These are phyloP conservation scores for Crocidura indochinensis DNA, from an alignment of 2,797 vertebrate species.

Conservation along the genomic window DNA sequence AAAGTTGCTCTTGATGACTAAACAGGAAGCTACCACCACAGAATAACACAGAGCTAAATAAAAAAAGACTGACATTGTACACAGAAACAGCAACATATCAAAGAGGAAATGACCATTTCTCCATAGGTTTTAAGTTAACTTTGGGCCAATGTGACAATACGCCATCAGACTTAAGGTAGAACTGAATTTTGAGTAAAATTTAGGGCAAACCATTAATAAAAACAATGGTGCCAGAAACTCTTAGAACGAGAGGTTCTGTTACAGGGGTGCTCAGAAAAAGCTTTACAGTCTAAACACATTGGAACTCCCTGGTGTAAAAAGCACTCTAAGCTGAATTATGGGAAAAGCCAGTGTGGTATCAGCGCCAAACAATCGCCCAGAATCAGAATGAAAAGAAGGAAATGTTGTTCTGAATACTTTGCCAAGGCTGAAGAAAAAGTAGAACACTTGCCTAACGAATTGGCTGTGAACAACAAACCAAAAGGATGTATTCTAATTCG, in stretches of 20 bases:
- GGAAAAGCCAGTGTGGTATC: slow-evolving; percentile 89
- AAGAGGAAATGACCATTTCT: slow-evolving; percentile 46
- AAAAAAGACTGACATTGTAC: slow-evolving; percentile 46
- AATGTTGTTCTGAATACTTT: slow-evolving; percentile 88
- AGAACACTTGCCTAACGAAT: slow-evolving; percentile 85
- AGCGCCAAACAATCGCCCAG: slow-evolving; percentile 89
- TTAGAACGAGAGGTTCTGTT: slow-evolving; percentile 73
- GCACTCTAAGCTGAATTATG: slow-evolving; percentile 88
- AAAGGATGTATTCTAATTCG: slow-evolving; percentile 76
- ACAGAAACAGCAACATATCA: slow-evolving; percentile 56
- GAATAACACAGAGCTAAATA: slow-evolving; percentile 91
- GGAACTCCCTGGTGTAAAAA: slow-evolving; percentile 89
- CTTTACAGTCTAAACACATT: slow-evolving; percentile 87
- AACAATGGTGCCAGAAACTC: slow-evolving; percentile 71
- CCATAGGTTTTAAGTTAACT: slow-evolving; percentile 48
- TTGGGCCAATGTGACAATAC: slow-evolving; percentile 34
- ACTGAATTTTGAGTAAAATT: slow-evolving; percentile 59
- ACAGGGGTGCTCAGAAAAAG: slow-evolving; percentile 83
- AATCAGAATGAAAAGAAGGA: slow-evolving; percentile 91
- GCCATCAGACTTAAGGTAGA: slow-evolving; percentile 48
- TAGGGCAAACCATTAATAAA: neutral
- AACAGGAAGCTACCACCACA: slow-evolving; percentile 93
- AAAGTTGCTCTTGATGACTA: slow-evolving; percentile 92
- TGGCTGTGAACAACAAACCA: slow-evolving; percentile 76
- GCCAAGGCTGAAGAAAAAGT: slow-evolving; percentile 88